These are phyloP conservation scores for Procambarus virginalis DNA, from an alignment of 1,140 invertebrate genomes.

Conservation along the genomic window DNA sequence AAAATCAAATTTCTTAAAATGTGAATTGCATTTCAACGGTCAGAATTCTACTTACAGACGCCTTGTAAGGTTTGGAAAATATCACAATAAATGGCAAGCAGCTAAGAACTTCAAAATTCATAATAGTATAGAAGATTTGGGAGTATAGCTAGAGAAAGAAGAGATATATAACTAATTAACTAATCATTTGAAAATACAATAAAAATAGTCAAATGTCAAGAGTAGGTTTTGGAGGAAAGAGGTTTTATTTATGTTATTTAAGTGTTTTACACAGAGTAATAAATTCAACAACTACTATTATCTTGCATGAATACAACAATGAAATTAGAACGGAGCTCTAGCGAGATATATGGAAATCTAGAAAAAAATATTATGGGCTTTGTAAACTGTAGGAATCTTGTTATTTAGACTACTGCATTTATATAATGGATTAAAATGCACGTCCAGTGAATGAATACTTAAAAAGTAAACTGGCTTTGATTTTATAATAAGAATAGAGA, in stretches of 20 bases:
- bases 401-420: neutral
- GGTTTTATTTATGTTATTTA: neutral
- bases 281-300: neutral
- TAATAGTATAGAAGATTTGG: slow-evolving; percentile 46
- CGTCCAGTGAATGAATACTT: neutral
- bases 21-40: slow-evolving; percentile 62
- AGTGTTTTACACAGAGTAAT: slow-evolving; percentile 10
- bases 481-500: neutral
- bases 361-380: neutral
- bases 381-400: neutral
- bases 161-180: slow-evolving; percentile 32
- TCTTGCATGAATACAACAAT: neutral
- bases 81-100: slow-evolving; percentile 67
- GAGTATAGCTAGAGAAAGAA: slow-evolving; percentile 43
- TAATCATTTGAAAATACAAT: slow-evolving; percentile 43
- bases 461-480: neutral
- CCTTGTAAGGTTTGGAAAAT: slow-evolving; percentile 66
- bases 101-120: slow-evolving; percentile 61
- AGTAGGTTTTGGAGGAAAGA: slow-evolving; percentile 31
- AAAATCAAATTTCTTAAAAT: slow-evolving; percentile 62
- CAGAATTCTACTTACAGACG: slow-evolving; percentile 68
- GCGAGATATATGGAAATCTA: neutral
- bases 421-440: neutral
- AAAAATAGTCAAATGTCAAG: slow-evolving; percentile 24
- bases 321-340: neutral